phyloP scores from a whole-genome alignment of 2,797 vertebrate genomes.

The Hippocampus kuda region DNA sequence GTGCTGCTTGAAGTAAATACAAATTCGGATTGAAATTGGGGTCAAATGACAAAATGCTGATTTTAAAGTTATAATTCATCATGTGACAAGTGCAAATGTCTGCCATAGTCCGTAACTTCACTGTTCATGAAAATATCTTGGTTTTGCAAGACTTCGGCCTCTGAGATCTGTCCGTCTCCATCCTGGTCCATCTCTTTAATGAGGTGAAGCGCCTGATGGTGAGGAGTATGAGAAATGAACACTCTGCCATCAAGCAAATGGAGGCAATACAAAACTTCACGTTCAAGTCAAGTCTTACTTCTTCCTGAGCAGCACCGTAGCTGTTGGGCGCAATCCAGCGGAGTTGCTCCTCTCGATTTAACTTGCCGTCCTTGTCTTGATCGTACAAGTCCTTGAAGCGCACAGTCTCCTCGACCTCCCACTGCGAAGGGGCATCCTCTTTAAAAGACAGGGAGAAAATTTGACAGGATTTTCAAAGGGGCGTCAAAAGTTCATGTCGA shows the following conservation, averaged over 20 bases:
- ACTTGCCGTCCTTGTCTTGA: conserved; percentile 79
- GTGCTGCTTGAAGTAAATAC: neutral
- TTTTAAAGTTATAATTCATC: conserved; percentile 76
- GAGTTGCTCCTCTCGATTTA: conserved; percentile 80
- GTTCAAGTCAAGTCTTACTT: conserved; percentile 61
- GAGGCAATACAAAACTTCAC: neutral
- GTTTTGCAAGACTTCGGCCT: conserved; percentile 80
- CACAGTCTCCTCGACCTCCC: conserved; percentile 89
- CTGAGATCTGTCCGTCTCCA: conserved; percentile 76
- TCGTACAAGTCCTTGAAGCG: conserved; percentile 91
- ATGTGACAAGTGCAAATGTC: conserved; percentile 81
- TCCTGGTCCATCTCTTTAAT: conserved; percentile 89
- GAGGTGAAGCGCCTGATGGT: conserved; percentile 80
- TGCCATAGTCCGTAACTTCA: conserved; percentile 93
- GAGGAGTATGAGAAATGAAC: conserved; percentile 1
- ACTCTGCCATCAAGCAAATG: neutral
- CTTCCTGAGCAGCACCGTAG: conserved; percentile 85
- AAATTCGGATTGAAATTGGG: neutral
- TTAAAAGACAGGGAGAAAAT: conserved; percentile 1
- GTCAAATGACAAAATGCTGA: neutral
- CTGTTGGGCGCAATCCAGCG: conserved; percentile 94
- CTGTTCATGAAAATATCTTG: conserved; percentile 89
- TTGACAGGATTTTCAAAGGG: neutral
- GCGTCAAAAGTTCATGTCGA: too few relatives aligned
- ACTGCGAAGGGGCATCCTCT: conserved; percentile 79